Base-by-base conservation (phyloP, 2,888 invertebrate species). In the Zygaena filipendulae region DNA sequence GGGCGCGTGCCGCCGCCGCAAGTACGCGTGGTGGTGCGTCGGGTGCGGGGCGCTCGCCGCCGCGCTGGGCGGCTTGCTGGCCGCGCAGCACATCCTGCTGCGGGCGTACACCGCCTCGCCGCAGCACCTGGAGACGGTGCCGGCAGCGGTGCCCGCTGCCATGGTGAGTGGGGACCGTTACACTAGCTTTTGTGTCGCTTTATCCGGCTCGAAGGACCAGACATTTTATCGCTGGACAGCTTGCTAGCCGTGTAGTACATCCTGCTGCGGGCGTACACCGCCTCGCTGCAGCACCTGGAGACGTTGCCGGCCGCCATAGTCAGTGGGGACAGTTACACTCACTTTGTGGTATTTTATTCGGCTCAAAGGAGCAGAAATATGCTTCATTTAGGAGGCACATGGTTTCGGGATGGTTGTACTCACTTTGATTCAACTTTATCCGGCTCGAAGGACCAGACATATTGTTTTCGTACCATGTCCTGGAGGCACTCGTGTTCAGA, bases 261-360 rank as follows among this genome's bases (percentile, higher is more conserved):
- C 52, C 82, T 91, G 40, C 83, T 92, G 33, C 82, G 91, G 12
- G 86, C 90, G 2, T 88, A 91, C 59, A 93, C 92, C 1, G 87
- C 88, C 1, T 88, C 88, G 1, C 82, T 88, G 25, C 84, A 84
- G 27, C 85, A 93, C 53, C 87, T 95, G 64, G 95, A 96, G 81
- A 94, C 95, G 0, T 91, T 96, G 44, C 95, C 95, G n/a, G 93
- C 94, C 4, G 95, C 95, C n/a, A n/a, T n/a, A n/a, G n/a, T n/a
- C n/a, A n/a, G n/a, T n/a, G n/a, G n/a, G n/a, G n/a, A n/a, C n/a
- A n/a, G n/a, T n/a, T n/a, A n/a, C n/a, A n/a, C n/a, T n/a, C n/a
- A n/a, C n/a, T n/a, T n/a, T n/a, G n/a, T n/a, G n/a, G n/a, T n/a
- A n/a, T n/a, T n/a, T n/a, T n/a, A n/a, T n/a, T n/a, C n/a, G n/a